Percentiles rank a stretch among this genome's conserved stretches.
These are phyloP conservation scores for Taeniopygia guttata DNA, from an alignment of 2,797 vertebrate species.

Conservation along the genomic window DNA sequence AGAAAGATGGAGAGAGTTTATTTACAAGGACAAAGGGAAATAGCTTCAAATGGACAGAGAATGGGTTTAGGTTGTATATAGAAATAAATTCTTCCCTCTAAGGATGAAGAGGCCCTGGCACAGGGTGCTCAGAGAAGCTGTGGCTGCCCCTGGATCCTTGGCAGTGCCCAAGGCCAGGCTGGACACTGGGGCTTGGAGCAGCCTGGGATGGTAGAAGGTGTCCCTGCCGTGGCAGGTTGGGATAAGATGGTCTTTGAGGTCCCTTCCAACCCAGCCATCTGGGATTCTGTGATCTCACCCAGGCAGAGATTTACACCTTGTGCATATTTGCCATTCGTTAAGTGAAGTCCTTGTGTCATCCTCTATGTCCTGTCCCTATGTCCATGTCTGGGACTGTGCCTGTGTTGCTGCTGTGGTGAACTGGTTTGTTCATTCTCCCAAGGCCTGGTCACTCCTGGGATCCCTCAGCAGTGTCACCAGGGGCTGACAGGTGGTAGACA, in stretches of 20 bases:
- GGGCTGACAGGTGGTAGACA: rapidly evolving
- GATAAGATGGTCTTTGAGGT: background rate
- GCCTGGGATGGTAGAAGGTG: rapidly evolving
- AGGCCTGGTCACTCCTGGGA: background rate
- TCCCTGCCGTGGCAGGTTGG: background rate
- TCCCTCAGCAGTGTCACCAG: background rate
- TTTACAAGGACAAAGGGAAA: background rate
- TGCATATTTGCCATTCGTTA: background rate
- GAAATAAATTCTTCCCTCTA: background rate
- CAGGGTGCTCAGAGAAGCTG: background rate
- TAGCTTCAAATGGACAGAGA: background rate
- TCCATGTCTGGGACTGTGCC: background rate
- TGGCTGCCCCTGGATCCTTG: background rate
- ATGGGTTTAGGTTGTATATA: background rate
- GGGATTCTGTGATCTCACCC: background rate
- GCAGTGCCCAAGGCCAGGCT: background rate
- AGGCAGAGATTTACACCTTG: background rate
- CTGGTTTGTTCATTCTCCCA: background rate
- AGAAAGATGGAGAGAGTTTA: background rate
- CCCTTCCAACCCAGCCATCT: background rate
- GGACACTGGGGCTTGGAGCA: background rate
- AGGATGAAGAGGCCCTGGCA: rapidly evolving
- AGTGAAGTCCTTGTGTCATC: background rate
- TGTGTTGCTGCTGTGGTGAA: background rate
- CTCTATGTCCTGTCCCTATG: rapidly evolving